Conservation (phyloP, 2,113 vertebrate species). For the Istiophorus platypterus region DNA sequence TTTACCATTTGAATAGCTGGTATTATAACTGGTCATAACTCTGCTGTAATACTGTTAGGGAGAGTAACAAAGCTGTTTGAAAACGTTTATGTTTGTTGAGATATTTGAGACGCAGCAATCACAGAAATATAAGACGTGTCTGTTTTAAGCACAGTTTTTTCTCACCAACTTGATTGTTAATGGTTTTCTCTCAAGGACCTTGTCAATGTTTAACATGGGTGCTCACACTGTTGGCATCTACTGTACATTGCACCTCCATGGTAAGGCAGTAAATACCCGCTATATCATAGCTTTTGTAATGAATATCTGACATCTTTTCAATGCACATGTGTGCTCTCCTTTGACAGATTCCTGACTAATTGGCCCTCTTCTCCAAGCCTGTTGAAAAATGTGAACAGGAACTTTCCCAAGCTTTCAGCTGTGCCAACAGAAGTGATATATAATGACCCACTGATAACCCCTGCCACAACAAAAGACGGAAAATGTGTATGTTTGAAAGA, state of each 20-base stretch:
- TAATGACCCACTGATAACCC: constrained; percentile 21
- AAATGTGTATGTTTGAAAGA: neutral
- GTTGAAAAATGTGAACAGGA: neutral
- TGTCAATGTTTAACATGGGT: constrained; percentile 69
- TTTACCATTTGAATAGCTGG: neutral
- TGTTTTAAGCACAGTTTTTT: neutral
- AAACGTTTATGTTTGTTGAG: neutral
- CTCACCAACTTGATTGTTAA: constrained; percentile 5
- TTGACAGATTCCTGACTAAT: constrained; percentile 12
- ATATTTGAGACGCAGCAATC: neutral
- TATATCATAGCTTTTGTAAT: neutral
- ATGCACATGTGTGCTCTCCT: constrained; percentile 13
- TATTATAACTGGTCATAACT: no score
- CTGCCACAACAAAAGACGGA: constrained; percentile 32
- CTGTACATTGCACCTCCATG: constrained; percentile 19
- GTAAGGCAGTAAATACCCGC: constrained; percentile 6
- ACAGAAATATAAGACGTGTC: neutral
- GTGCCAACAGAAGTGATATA: constrained; percentile 17
- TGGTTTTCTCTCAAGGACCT: constrained; percentile 3
- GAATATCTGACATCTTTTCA: neutral
- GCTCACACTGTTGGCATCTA: constrained; percentile 6
- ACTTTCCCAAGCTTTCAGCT: constrained; percentile 17
- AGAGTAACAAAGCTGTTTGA: neutral
- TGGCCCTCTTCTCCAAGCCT: no score
- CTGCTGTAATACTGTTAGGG: neutral